phyloP scores from a whole-genome alignment of 2,113 vertebrate species.

The Uropsilus gracilis region DNA sequence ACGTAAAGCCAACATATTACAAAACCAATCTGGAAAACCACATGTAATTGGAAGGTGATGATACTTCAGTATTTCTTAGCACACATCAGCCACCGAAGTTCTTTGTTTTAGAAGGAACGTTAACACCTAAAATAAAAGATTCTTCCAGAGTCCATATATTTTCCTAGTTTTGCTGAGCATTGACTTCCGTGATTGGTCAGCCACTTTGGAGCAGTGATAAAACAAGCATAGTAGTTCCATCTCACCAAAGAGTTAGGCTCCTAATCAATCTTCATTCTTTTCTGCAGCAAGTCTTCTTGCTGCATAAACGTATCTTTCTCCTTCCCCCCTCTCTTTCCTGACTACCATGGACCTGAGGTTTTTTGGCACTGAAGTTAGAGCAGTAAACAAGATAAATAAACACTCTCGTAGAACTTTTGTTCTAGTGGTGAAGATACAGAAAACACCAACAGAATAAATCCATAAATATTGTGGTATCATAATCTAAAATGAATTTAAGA shows the following conservation, averaged over 20 bases:
- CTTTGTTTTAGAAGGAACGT: background rate
- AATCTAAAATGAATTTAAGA: background rate
- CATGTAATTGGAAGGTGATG: conserved; percentile 89
- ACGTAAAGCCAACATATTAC: conserved; percentile 94
- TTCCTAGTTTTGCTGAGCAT: background rate
- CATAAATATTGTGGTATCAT: background rate
- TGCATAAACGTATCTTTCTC: too few species aligned
- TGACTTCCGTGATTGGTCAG: background rate
- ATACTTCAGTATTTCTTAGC: conserved; percentile 82
- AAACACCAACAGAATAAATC: background rate
- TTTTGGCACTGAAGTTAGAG: background rate
- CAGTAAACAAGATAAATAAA: background rate
- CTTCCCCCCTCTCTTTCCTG: background rate
- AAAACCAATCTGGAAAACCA: conserved; percentile 94
- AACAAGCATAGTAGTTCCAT: background rate
- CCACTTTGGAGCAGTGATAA: background rate
- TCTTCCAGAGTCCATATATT: background rate
- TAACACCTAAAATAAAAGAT: background rate
- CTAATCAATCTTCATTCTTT: background rate
- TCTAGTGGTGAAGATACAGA: background rate
- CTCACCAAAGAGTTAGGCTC: background rate
- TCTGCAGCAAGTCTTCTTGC: too few species aligned
- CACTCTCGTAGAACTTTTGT: background rate
- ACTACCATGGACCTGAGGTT: background rate
- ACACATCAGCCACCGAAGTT: background rate